These are phyloP conservation scores for Tromatobia lineatoria DNA, from an alignment of 2,888 invertebrate genomes.

Conservation along the genomic window DNA sequence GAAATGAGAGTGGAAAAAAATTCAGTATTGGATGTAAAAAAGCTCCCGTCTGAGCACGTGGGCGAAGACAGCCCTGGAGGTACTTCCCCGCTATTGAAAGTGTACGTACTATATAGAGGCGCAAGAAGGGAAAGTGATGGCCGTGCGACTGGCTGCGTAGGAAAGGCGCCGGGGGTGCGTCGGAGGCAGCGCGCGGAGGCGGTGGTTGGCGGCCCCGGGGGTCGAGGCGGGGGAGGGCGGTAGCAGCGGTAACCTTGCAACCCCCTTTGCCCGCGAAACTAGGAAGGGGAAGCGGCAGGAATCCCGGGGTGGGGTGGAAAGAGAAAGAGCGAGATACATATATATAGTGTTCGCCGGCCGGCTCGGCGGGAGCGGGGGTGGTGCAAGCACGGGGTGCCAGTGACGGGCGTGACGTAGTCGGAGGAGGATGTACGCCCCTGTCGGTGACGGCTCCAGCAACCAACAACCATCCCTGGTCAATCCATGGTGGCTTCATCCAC, in stretches of 20 bases:
- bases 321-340: slow-evolving; percentile 73
- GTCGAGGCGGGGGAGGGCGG: slow-evolving; percentile 69
- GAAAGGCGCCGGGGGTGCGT: slow-evolving; percentile 68
- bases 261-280: slow-evolving; percentile 79
- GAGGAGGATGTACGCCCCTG: slow-evolving; percentile 85
- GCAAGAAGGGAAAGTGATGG: slow-evolving; percentile 81
- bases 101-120: slow-evolving; percentile 59
- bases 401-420: slow-evolving; percentile 85
- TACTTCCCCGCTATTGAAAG: slow-evolving; percentile 65
- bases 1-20: background rate
- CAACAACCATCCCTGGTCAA: slow-evolving; percentile 83
- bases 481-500: slow-evolving; percentile 84
- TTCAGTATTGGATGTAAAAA: slow-evolving; percentile 21
- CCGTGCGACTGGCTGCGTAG: slow-evolving; percentile 74
- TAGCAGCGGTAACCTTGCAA: slow-evolving; percentile 85
- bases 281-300: slow-evolving; percentile 79
- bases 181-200: slow-evolving; percentile 64
- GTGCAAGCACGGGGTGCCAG: slow-evolving; percentile 82
- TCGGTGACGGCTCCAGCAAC: slow-evolving; percentile 83
- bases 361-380: slow-evolving; percentile 75
- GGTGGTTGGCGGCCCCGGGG: slow-evolving; percentile 70
- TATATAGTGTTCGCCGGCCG: slow-evolving; percentile 76
- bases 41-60: slow-evolving; percentile 62
- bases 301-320: slow-evolving; percentile 68
- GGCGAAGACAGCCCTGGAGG: slow-evolving; percentile 63